Evolutionary conservation across 1,140 invertebrate species (phyloP).

Genomic region (Muscidifurax raptorellus): DNA sequence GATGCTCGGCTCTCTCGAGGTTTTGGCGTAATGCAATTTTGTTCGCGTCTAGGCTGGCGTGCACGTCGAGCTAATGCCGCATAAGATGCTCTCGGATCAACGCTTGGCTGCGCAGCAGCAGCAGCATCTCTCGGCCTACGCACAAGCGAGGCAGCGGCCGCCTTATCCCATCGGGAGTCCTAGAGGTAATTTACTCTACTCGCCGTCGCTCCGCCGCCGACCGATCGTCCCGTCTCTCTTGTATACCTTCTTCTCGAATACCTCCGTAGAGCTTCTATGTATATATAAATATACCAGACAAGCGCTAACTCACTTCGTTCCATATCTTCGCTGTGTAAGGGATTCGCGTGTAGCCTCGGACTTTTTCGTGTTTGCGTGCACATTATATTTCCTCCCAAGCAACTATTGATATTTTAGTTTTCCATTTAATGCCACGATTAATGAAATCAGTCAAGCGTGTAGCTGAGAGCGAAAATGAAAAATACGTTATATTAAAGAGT

Average conservation of each 20-base stretch:
- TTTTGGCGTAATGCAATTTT: neutral
- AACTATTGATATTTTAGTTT: neutral
- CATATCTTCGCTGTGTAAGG: slow-evolving; percentile 5
- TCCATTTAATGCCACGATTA: too few relatives aligned
- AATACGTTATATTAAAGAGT: too few relatives aligned
- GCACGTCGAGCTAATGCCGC: neutral
- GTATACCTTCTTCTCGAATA: slow-evolving; percentile 27
- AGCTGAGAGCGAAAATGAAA: too few relatives aligned
- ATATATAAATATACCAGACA: slow-evolving; percentile 51
- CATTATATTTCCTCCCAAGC: too few relatives aligned
- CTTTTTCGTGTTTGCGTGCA: neutral
- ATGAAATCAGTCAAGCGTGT: too few relatives aligned
- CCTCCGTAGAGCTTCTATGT: neutral
- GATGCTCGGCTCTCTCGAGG: neutral
- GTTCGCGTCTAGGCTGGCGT: neutral
- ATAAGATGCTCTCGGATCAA: slow-evolving; percentile 8
- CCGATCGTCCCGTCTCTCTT: slow-evolving; percentile 39
- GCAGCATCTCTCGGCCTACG: slow-evolving; percentile 42
- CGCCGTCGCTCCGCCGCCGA: slow-evolving; percentile 54
- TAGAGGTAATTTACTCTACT: slow-evolving; percentile 68
- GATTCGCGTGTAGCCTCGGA: neutral
- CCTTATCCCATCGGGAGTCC: slow-evolving; percentile 51
- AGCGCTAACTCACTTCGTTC: slow-evolving; percentile 51
- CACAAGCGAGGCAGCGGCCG: slow-evolving; percentile 36
- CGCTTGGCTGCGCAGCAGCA: slow-evolving; percentile 7